phyloP scores from a whole-genome alignment of 2,797 vertebrate genomes.

The Scolopax bukidnonensis region DNA sequence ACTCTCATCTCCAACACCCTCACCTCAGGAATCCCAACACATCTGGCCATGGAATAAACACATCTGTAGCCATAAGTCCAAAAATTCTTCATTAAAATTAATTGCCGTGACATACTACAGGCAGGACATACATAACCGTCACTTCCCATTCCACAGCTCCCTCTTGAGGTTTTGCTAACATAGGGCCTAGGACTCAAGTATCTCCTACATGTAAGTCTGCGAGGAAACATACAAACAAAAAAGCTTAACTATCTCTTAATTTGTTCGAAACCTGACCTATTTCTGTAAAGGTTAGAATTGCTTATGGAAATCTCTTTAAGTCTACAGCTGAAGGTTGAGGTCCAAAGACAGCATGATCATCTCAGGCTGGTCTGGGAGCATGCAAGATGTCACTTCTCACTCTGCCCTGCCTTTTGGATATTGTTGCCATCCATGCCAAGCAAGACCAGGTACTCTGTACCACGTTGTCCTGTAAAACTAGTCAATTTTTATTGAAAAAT shows the following conservation, averaged over 20 bases:
- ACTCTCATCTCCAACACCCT: background rate
- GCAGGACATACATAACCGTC: background rate
- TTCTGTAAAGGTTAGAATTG: background rate
- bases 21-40: background rate
- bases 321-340: background rate
- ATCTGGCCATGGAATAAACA: background rate
- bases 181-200: background rate
- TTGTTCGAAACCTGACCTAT: background rate
- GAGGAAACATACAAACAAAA: background rate
- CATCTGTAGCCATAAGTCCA: background rate
- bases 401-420: background rate
- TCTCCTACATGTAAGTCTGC: fast-evolving
- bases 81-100: background rate
- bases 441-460: fast-evolving
- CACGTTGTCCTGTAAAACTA: background rate
- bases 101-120: background rate
- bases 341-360: background rate
- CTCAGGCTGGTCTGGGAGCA: background rate
- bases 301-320: background rate
- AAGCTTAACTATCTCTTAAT: background rate
- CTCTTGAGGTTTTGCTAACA: background rate
- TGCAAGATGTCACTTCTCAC: fast-evolving
- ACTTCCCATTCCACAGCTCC: background rate
- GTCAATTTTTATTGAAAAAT: background rate
- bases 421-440: too few species aligned